These are phyloP conservation scores for Subanguina moxae DNA, from an alignment of 1,140 invertebrate species.

Conservation along the genomic window DNA sequence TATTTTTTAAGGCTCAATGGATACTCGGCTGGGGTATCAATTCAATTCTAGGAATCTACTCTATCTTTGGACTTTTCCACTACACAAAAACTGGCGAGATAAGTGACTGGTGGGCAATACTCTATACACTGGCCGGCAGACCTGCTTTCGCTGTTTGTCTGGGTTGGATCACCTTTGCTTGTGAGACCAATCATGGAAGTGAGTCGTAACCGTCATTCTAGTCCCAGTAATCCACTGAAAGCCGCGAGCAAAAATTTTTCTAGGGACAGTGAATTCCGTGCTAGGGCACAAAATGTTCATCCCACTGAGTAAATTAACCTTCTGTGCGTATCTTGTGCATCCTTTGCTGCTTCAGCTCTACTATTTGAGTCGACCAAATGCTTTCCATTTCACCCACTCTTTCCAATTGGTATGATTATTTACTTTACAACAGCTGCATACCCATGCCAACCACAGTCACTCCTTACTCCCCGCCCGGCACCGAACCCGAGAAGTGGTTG, in stretches of 20 bases:
- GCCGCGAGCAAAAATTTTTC: too few species aligned
- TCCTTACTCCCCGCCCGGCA: too few species aligned
- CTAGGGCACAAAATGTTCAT: constrained; percentile 60
- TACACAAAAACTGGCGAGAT: constrained; percentile 59
- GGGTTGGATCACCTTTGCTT: constrained; percentile 81
- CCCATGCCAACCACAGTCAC: too few species aligned
- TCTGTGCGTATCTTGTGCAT: constrained; percentile 62
- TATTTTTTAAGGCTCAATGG: constrained; percentile 37
- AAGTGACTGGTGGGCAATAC: constrained; percentile 61
- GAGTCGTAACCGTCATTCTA: too few species aligned
- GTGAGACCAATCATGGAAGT: constrained; percentile 81
- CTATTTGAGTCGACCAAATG: constrained; percentile 53
- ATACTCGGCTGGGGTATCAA: constrained; percentile 45
- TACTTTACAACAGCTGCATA: background rate
- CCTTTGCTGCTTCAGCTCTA: constrained; percentile 60
- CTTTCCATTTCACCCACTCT: constrained; percentile 58
- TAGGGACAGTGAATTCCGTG: constrained; percentile 37
- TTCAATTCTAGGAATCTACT: constrained; percentile 50
- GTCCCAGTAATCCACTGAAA: too few species aligned
- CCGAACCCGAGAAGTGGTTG: too few species aligned
- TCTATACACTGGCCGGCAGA: constrained; percentile 78
- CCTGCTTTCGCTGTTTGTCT: constrained; percentile 76
- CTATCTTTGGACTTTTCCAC: constrained; percentile 53
- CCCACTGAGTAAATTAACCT: constrained; percentile 61
- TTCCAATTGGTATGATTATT: constrained; percentile 50